Conservation (phyloP, 1,140 invertebrate genomes). For the Zaprionus ornatus region DNA sequence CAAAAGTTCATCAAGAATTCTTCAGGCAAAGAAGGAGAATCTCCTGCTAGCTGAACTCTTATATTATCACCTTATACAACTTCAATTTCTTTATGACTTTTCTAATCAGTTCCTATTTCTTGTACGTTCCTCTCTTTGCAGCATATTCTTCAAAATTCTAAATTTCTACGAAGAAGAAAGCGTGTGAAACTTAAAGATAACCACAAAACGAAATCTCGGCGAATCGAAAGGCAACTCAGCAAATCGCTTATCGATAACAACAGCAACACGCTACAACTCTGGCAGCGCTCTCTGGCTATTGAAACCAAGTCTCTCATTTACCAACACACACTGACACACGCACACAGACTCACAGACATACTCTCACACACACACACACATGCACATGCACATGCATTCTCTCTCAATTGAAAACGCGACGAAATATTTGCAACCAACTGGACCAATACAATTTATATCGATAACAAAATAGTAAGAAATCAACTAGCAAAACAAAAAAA, state of each 20-base stretch:
- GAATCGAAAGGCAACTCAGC: slow-evolving; percentile 63
- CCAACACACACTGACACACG: slow-evolving; percentile 28
- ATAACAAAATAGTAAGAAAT: slow-evolving; percentile 38
- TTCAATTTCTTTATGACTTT: no score
- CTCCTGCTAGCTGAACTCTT: background rate
- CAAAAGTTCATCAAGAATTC: background rate
- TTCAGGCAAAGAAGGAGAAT: background rate
- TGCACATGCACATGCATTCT: slow-evolving; percentile 24
- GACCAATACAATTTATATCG: slow-evolving; percentile 79
- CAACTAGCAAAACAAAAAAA: slow-evolving; percentile 29
- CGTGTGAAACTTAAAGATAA: slow-evolving; percentile 79
- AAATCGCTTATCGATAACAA: slow-evolving; percentile 33
- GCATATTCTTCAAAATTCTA: slow-evolving; percentile 81
- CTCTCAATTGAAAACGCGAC: slow-evolving; percentile 38
- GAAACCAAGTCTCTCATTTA: slow-evolving; percentile 36
- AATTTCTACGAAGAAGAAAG: slow-evolving; percentile 82
- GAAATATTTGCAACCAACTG: slow-evolving; percentile 69
- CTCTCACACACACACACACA: slow-evolving; percentile 32
- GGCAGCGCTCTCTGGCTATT: slow-evolving; percentile 78
- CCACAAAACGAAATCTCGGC: slow-evolving; percentile 68
- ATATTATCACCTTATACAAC: background rate
- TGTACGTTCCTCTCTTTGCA: slow-evolving; percentile 29
- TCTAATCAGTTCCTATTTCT: background rate
- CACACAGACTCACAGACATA: slow-evolving; percentile 29
- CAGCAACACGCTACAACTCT: slow-evolving; percentile 76